Evolutionary conservation across 2,797 vertebrate genomes (phyloP).

Genomic region (Lepilemur septentrionalis): DNA sequence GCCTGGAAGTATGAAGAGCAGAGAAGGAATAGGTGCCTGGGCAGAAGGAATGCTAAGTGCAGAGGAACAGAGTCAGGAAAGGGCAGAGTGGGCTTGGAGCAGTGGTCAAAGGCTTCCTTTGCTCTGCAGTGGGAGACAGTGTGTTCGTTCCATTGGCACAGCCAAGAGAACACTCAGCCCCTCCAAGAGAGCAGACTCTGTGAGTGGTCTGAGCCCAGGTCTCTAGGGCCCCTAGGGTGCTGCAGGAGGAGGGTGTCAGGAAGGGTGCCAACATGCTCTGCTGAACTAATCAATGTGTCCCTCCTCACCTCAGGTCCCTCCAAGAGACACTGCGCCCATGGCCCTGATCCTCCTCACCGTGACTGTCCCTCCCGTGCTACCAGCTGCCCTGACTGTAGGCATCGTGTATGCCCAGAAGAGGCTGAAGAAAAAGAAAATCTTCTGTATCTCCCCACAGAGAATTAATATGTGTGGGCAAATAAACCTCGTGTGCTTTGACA

Average conservation of each 20-base stretch:
- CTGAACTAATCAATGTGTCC: not conserved
- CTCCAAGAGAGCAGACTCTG: not conserved
- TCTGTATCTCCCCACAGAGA: slow-evolving; percentile 83
- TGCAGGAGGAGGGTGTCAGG: not conserved
- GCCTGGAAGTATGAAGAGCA: not conserved
- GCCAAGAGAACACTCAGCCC: not conserved
- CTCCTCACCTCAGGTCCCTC: slow-evolving; percentile 61
- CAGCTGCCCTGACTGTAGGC: slow-evolving; percentile 80
- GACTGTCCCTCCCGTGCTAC: slow-evolving; percentile 77
- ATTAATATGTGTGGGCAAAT: slow-evolving; percentile 85
- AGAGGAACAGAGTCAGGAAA: not conserved
- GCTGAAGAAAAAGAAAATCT: slow-evolving; percentile 80
- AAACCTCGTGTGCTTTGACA: slow-evolving; percentile 86
- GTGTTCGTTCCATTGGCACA: not conserved
- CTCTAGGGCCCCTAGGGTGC: fast-evolving
- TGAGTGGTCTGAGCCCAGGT: not conserved
- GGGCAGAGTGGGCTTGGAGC: not conserved
- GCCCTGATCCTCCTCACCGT: slow-evolving; percentile 76
- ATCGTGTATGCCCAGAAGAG: slow-evolving; percentile 82
- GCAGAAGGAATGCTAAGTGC: not conserved
- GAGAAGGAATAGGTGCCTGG: not conserved
- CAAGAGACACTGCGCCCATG: slow-evolving; percentile 63
- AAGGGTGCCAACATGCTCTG: not conserved
- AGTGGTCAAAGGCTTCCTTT: not conserved
- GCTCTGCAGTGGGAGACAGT: not conserved